Percentiles rank a stretch among this genome's conserved stretches.
Conservation (phyloP, 2,113 vertebrate species). For the Tenrec ecaudatus region DNA sequence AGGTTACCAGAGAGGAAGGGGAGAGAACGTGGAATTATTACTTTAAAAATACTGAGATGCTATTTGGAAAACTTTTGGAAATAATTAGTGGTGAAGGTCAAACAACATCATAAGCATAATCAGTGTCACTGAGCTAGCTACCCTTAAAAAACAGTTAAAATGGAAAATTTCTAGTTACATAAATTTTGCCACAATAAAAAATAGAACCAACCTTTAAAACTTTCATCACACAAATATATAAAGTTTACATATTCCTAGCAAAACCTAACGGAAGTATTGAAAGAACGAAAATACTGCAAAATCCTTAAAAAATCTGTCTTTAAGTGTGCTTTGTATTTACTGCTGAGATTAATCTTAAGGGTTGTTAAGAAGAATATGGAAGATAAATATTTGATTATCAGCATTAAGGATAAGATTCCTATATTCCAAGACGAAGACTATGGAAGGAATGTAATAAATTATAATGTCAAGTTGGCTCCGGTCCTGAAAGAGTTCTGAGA, state of each 20-base stretch:
- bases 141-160: not conserved
- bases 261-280: conserved; percentile 8
- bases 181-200: not conserved
- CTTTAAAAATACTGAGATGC: not conserved
- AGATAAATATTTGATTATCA: not conserved
- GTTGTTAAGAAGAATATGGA: not conserved
- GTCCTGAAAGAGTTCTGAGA: not conserved
- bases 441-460: not conserved
- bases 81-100: not conserved
- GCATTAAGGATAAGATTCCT: not conserved
- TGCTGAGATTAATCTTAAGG: not conserved
- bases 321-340: not conserved
- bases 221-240: not conserved
- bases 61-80: not conserved
- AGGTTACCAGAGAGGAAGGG: too few species aligned
- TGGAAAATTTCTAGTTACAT: not conserved
- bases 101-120: not conserved
- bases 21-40: not conserved
- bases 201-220: not conserved
- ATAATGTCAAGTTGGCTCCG: too few species aligned
- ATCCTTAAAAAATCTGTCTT: not conserved
- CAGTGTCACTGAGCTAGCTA: not conserved
- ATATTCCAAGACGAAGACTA: not conserved
- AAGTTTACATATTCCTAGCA: not conserved
- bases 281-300: not conserved